These are phyloP conservation scores for Tangara arthus DNA, from an alignment of 2,797 vertebrate species.

Conservation along the genomic window DNA sequence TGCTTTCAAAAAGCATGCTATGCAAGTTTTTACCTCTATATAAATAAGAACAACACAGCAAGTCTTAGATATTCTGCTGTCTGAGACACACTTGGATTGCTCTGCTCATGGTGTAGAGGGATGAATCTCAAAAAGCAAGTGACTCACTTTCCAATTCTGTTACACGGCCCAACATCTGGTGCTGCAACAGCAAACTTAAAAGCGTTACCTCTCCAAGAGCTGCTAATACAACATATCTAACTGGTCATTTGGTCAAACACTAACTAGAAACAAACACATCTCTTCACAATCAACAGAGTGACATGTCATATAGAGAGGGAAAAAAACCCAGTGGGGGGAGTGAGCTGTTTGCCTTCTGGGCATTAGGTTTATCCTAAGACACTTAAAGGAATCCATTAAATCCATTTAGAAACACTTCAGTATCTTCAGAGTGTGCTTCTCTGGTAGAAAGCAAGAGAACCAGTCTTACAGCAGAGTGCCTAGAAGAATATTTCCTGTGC, in stretches of 20 bases:
- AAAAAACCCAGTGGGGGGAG: rapidly evolving
- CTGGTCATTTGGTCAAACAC: not conserved
- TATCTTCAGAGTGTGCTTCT: not conserved
- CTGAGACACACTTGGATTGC: not conserved
- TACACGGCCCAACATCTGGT: not conserved
- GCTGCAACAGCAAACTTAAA: not conserved
- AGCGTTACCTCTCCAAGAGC: not conserved
- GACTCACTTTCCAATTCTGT: not conserved
- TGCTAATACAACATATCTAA: not conserved
- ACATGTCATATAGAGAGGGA: not conserved
- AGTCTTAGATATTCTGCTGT: not conserved
- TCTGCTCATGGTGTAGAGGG: not conserved
- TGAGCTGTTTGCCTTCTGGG: not conserved
- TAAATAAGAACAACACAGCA: not conserved
- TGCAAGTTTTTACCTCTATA: not conserved
- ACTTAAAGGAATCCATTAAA: not conserved
- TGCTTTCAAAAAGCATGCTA: not conserved
- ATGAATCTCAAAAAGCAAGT: not conserved
- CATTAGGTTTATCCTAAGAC: not conserved
- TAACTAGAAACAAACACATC: not conserved
- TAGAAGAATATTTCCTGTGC: not conserved
- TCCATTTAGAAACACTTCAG: not conserved
- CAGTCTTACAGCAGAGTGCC: not conserved
- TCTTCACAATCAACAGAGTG: not conserved
- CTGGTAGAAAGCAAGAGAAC: not conserved